Evolutionary conservation across 2,888 invertebrate species (phyloP).

Genomic region (Mystacides longicornis): DNA sequence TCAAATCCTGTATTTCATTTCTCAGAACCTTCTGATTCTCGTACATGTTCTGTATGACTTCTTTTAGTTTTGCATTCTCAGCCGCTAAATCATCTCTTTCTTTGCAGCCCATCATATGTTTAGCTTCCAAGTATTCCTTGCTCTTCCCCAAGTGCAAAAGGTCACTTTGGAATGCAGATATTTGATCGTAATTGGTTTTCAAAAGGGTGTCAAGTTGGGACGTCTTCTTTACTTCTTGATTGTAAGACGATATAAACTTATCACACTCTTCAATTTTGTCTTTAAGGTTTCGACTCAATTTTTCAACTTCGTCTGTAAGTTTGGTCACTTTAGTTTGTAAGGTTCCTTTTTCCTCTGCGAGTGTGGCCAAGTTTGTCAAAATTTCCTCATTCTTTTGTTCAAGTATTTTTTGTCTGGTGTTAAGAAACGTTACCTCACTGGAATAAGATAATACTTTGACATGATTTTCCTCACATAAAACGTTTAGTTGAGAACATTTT

Average conservation of each 20-base stretch:
- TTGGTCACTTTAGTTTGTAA: conserved; percentile 30
- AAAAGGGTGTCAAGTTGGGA: conserved; percentile 9
- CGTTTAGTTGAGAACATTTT: conserved; percentile 18
- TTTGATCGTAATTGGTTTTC: conserved; percentile 11
- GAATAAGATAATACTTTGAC: conserved; percentile 17
- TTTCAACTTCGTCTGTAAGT: conserved; percentile 29
- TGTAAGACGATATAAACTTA: conserved; percentile 14
- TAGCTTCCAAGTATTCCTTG: conserved; percentile 14
- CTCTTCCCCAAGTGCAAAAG: conserved; percentile 10
- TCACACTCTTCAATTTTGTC: conserved; percentile 18
- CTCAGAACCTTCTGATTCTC: conserved; percentile 58
- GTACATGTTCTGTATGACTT: conserved; percentile 45
- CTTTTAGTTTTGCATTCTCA: conserved; percentile 40
- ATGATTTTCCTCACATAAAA: conserved; percentile 17
- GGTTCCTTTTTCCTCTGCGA: conserved; percentile 25
- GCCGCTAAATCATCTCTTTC: conserved; percentile 22
- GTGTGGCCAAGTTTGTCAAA: conserved; percentile 8
- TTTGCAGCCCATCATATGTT: conserved; percentile 8
- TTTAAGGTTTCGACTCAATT: conserved; percentile 29
- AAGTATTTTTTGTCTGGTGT: conserved; percentile 17
- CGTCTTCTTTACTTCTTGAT: conserved; percentile 18
- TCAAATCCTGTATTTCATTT: conserved; percentile 67
- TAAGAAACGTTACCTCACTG: conserved; percentile 21
- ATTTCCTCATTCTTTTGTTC: conserved; percentile 23
- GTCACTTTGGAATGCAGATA: conserved; percentile 11